Base-by-base conservation (phyloP, 2,888 invertebrate genomes). In the Drosophila borealis region DNA sequence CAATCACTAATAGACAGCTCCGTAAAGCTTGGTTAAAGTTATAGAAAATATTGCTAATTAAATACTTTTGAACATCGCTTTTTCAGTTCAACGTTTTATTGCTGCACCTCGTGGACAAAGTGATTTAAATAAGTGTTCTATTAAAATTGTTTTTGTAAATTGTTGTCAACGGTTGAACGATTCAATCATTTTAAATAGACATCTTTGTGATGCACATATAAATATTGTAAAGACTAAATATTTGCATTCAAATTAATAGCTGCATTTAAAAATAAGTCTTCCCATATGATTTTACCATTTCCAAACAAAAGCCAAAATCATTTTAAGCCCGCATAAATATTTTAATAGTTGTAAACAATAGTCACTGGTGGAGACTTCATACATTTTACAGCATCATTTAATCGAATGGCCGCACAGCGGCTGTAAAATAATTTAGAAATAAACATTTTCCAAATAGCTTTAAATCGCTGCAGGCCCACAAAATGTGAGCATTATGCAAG, bases 391-490 rank as follows among this genome's bases (percentile, higher is more conserved):
- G 62, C 36, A 50, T 34, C 41, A 39, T 75, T 70, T 57, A 37
- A 57, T 53, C 13, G 14, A 77, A 51, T 65, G 21, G 54, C 17
- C 54, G 25, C 19, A 49, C 0, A 49, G 41, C 39, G 48, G 41
- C 42, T 56, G 55, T 44, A 50, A 48, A 78, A 62, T 56, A 39
- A 39, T 69, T 63, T 60, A 11, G 51, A 41, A 62, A 62, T 56
- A 70, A 54, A 60, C 29, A 80, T 66, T 80, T 80, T 80, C 55
- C 39, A 80, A 80, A 80, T 80, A 70, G 75, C 60, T 66, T 25
- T 0, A 41, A 75, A 56, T 10, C 19, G 39, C 76, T 70, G 55
- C 59, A 71, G 76, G 80, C 19, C 11, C 10, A 44, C 5, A 29
- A 37, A 25, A 48, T 6, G 3, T 36, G 9, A 37, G 29, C 10